phyloP scores from a whole-genome alignment of 2,797 vertebrate species.

The Lepilemur septentrionalis region DNA sequence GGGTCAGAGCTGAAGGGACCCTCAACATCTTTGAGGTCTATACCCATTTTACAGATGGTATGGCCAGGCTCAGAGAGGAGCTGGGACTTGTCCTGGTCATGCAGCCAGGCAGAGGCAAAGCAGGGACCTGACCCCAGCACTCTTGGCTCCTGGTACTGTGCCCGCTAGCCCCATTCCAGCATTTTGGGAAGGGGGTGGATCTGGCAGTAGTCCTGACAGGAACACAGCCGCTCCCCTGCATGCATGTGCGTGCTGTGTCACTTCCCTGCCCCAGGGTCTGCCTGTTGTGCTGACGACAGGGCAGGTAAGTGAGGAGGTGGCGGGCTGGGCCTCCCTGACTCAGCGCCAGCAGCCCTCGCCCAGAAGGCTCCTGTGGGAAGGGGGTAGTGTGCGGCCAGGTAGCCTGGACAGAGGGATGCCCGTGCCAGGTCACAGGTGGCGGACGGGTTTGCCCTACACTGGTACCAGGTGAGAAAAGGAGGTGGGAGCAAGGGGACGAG shows the following conservation, averaged over 20 bases:
- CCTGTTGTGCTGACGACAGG: neutral
- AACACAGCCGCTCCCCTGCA: slow-evolving; percentile 38
- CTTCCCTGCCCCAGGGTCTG: slow-evolving; percentile 66
- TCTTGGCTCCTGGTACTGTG: neutral
- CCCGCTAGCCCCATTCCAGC: neutral
- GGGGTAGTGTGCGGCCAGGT: neutral
- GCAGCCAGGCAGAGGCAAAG: neutral
- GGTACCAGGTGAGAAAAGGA: neutral
- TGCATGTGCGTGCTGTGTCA: slow-evolving; percentile 54
- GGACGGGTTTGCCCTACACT: neutral
- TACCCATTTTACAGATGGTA: slow-evolving; percentile 20
- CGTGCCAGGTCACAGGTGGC: neutral
- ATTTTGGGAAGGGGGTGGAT: neutral
- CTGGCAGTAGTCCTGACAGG: neutral
- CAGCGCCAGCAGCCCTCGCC: neutral
- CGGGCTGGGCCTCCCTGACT: slow-evolving; percentile 6
- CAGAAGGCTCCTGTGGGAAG: neutral
- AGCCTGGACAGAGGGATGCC: neutral
- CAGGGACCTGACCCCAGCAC: neutral
- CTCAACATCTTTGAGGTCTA: neutral
- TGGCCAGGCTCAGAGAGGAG: neutral
- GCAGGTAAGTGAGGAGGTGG: neutral
- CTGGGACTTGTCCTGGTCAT: neutral
- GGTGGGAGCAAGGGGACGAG: neutral
- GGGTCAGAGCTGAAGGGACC: neutral